Evolutionary conservation across 2,113 vertebrate species (phyloP).

Genomic region (Podiceps cristatus): DNA sequence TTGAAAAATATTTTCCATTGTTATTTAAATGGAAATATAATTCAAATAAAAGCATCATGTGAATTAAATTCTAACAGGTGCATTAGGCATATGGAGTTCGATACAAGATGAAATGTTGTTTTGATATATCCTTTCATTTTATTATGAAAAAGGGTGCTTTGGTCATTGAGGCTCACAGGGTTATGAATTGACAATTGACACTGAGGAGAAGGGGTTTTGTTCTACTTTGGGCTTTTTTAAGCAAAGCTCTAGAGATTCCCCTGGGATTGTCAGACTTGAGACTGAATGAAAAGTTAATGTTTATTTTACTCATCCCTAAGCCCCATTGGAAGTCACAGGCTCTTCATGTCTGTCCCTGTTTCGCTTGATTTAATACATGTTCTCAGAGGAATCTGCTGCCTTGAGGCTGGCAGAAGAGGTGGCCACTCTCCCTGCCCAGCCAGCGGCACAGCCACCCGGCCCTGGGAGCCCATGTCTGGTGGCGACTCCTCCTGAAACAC

Average conservation of each 20-base stretch:
- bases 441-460: neutral
- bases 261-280: neutral
- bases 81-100: neutral
- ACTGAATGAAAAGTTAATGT: neutral
- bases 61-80: neutral
- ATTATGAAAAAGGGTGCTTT: neutral
- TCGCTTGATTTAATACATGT: neutral
- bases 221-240: neutral
- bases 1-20: neutral
- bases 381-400: neutral
- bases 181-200: neutral
- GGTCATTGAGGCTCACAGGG: neutral
- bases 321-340: neutral
- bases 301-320: neutral
- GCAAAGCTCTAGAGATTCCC: neutral
- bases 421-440: rapidly evolving
- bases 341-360: neutral
- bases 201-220: neutral
- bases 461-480: neutral
- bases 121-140: neutral
- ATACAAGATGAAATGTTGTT: neutral
- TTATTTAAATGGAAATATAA: neutral
- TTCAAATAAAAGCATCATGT: neutral
- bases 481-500: neutral
- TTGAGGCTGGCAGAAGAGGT: neutral